Base-by-base conservation (phyloP, 1,140 invertebrate genomes). In the Bombus terrestris region DNA sequence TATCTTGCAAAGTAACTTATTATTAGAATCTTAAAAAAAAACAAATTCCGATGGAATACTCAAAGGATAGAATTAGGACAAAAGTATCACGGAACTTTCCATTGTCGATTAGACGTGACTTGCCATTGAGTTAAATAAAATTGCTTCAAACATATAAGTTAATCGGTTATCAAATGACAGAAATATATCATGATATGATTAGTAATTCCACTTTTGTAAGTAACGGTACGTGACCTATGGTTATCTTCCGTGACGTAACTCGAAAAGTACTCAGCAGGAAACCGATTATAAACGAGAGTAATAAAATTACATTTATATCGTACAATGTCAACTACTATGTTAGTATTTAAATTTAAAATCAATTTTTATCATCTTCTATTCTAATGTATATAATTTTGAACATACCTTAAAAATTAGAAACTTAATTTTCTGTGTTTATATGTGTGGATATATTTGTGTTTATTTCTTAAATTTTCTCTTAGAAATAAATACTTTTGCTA, bases 221-320 rank as follows among this genome's bases (percentile, higher is more conserved):
- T 64, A 66, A 85, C 53, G 6, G n/a, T 71, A 57, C 53, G 72
- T 79, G 83, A 88, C 72, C 83, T 81, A 41, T 78, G 59, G 78
- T 66, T 85, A 85, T 85, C 78, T 9, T 35, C 22, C 18, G 41
- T 74, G 83, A 68, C 83, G 43, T 74, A 85, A 85, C 22, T 18
- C 6, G 53, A 71, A 80, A 62, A 62, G 39, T 47, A 59, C 57
- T 72, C 62, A 39, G 10, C 41, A 39, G 18, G 25, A 39, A n/a
- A 72, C n/a, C 25, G 47, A 68, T 57, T 72, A 74, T 8, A 73
- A 81, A 85, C 57, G 66, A 57, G 28, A 81, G 12, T 9, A 68
- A 73, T 74, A 74, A 73, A 85, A 53, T 80, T 12, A 39, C 35
- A 28, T 28, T 80, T 73, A 28, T 13, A n/a, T 6, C 32, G 12